Evolutionary conservation across 1,140 invertebrate genomes (phyloP), one percentile per base, ranked within the genome.

Genomic region (Protaetia brevitarsis): DNA sequence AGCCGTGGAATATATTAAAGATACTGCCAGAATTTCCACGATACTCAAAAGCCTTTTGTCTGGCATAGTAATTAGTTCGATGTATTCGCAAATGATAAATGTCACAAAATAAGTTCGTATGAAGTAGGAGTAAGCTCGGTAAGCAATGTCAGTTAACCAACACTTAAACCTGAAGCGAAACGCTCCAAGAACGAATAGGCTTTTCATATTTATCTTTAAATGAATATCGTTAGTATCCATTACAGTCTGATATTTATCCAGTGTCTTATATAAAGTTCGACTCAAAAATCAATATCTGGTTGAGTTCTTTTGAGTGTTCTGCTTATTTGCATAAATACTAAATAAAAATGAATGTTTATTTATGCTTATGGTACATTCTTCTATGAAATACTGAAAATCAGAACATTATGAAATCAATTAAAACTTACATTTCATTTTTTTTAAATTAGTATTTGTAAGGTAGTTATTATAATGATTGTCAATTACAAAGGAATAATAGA

Each of bases 71-170:
- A 27, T 31, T 11, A 69, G 58, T 28, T 69, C 61, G 3, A 45
- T 64, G 57, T 67, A 64, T 28, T 67, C 45, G 4, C 65, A 64
- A 5, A 64, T 51, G 2, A 69, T 59, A 23, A 69, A 69, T 0
- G 6, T 31, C n/a, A 67, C 59, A n/a, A 69, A 65, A 37, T 65
- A 69, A 16, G 45, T 27, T 21, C 37, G 23, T 16, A 64, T 36
- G 6, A 63, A 3, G 10, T 27, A 41, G 2, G 45, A 31, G 37
- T 69, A 69, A 34, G 56, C 2, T 16, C 26, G 16, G 26, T 69
- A 61, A 3, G 60, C 3, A 58, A 36, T 23, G 2, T 21, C 30
- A 16, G 27, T 4, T 27, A 8, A 30, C n/a, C 8, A 29, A 19
- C 59, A 31, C n/a, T 65, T 66, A 26, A 23, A 63, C 23, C 63